Evolutionary conservation across 2,888 invertebrate genomes (phyloP), one percentile per base, ranked within the genome.

Genomic region (Dorcus hopei): DNA sequence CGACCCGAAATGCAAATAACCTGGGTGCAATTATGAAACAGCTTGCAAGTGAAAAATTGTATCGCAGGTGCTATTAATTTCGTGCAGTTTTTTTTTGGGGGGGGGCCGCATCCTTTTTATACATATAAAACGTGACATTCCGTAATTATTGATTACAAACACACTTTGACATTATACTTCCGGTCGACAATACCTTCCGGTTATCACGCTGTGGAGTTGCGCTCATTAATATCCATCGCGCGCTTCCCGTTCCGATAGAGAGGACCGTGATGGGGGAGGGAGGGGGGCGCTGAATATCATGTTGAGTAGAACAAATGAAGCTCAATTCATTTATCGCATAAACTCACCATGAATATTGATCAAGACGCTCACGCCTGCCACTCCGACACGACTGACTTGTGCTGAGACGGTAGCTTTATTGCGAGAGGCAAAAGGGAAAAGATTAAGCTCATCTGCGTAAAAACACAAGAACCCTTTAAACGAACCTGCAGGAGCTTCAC

Each of bases 311-410:
- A 67, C 61, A 68, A 65, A 68, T 68, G 65, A 65, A 67, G 61
- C 65, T 58, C 65, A 65, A 67, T 68, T 64, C 67, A 68, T 66
- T 68, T 68, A 62, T 59, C 58, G 63, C 58, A 58, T 61, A 63
- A 62, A 64, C 64, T 60, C 61, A 59, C 62, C 60, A 65, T 67
- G 70, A 66, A 70, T 70, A 70, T 70, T 69, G 70, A 70, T 68
- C 65, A 61, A 61, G 62, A 57, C 61, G 58, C 26, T 33, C 26
- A 33, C 26, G 26, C 6, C 26, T 33, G 26, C 26, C 26, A 33
- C 26, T 33, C 26, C 26, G 26, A 33, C 26, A 7, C 26, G 26
- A 33, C 26, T 33, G 26, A 7, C 26, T 33, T 33, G 26, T 33
- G 26, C 26, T 33, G 26, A 33, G 26, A 33, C 26, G 59, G 61